These are phyloP conservation scores for Habroteleia sp. DNA, from an alignment of 2,888 invertebrate genomes.

Conservation along the genomic window DNA sequence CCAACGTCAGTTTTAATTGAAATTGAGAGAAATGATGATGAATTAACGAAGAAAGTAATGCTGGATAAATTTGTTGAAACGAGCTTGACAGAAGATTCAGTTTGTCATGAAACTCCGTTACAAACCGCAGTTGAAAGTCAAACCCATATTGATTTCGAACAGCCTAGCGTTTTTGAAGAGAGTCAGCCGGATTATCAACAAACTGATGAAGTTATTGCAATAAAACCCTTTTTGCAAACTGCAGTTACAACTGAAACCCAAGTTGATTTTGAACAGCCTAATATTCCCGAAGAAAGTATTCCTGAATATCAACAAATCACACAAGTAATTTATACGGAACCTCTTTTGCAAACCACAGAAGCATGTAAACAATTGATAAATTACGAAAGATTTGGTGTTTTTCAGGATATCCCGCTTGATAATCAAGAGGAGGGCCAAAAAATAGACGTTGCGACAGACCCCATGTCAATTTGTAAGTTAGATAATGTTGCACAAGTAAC, in stretches of 20 bases:
- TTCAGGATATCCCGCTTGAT: constrained; percentile 6
- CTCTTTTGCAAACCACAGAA: constrained; percentile 20
- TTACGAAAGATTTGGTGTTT: constrained; percentile 27
- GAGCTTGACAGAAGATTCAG: too few relatives aligned
- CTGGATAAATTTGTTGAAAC: constrained; percentile 25
- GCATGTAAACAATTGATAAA: constrained; percentile 49
- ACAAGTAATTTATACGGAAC: too few relatives aligned
- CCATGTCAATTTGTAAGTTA: constrained; percentile 76
- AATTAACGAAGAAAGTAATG: constrained; percentile 9
- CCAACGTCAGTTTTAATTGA: not conserved
- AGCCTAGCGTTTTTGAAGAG: too few relatives aligned
- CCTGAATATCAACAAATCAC: too few relatives aligned
- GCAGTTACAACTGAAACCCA: constrained; percentile 48
- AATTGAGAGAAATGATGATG: not conserved
- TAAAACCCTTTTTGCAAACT: constrained; percentile 11
- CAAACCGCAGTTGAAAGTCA: too few relatives aligned
- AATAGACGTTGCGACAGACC: constrained; percentile 70
- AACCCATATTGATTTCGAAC: too few relatives aligned
- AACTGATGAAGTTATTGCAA: too few relatives aligned
- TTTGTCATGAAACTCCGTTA: too few relatives aligned
- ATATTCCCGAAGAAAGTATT: too few relatives aligned
- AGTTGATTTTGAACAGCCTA: too few relatives aligned
- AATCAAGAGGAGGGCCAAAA: constrained; percentile 46
- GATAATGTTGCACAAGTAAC: constrained; percentile 72
- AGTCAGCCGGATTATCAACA: too few relatives aligned